Percentiles rank a stretch among this genome's conserved stretches.
These are phyloP conservation scores for Neria commutata DNA, from an alignment of 2,888 invertebrate genomes.

Conservation along the genomic window DNA sequence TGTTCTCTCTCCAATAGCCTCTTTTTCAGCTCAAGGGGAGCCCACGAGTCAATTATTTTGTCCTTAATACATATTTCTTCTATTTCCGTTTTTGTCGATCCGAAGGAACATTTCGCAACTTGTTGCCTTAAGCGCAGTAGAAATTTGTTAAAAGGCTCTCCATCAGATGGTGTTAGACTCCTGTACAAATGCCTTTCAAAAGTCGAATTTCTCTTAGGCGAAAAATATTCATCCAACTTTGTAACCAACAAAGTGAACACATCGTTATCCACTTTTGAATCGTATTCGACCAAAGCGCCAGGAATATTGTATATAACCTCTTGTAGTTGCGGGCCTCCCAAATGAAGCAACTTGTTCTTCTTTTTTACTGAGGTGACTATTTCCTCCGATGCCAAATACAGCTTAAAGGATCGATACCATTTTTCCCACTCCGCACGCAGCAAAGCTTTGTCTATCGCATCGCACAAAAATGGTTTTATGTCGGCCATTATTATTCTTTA, in stretches of 20 bases:
- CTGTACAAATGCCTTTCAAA: conserved; percentile 1
- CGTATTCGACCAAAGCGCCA: neutral
- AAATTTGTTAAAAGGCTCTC: conserved; percentile 6
- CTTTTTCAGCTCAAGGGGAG: conserved; percentile 22
- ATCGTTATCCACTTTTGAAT: neutral
- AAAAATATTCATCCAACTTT: neutral
- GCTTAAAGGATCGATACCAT: neutral
- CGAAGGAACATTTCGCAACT: conserved; percentile 23
- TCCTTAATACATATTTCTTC: conserved; percentile 24
- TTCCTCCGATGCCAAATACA: neutral
- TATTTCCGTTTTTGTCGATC: conserved; percentile 18
- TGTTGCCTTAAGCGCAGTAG: conserved; percentile 15
- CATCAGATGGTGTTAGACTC: neutral
- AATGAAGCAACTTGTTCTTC: neutral
- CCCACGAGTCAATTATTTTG: conserved; percentile 27
- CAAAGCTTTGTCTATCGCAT: conserved; percentile 2
- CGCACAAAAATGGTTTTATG: neutral
- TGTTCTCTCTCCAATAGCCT: conserved; percentile 24
- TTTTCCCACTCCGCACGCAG: neutral
- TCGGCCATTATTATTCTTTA: too few species aligned
- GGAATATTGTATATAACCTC: conserved; percentile 1
- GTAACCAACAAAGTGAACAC: neutral
- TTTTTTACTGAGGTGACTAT: neutral
- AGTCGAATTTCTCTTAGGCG: too few species aligned
- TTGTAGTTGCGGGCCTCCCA: neutral